phyloP scores from a whole-genome alignment of 2,113 vertebrate species.

The Regulus satrapa region DNA sequence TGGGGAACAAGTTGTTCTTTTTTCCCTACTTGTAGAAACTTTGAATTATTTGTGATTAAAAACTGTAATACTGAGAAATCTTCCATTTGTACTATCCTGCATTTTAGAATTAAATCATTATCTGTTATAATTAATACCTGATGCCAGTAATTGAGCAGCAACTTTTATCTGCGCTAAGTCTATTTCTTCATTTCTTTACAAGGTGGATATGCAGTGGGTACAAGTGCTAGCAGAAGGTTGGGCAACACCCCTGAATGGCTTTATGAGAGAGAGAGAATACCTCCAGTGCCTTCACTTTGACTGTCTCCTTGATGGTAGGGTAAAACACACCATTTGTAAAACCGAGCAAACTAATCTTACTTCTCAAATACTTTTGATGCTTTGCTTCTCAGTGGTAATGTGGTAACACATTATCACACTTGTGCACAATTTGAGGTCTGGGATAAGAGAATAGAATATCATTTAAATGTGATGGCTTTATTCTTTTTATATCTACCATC shows the following conservation, averaged over 20 bases:
- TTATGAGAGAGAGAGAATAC: conserved; percentile 96
- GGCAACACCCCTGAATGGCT: conserved; percentile 95
- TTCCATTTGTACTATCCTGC: not conserved
- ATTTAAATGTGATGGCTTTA: not conserved
- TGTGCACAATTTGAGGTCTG: not conserved
- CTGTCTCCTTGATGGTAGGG: conserved; percentile 92
- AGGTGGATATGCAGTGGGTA: conserved; percentile 99
- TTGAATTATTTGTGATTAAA: not conserved
- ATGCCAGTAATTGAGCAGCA: not conserved
- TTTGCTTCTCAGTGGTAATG: not conserved
- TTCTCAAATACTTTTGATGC: not conserved
- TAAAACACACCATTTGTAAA: not conserved
- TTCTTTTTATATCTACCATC: not conserved
- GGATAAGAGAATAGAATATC: not conserved
- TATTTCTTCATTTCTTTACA: not conserved
- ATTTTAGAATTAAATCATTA: not conserved
- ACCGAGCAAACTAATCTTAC: not conserved
- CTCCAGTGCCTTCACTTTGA: conserved; percentile 98
- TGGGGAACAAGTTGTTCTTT: not conserved
- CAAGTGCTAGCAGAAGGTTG: conserved; percentile 98
- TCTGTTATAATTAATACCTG: not conserved
- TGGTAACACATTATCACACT: not conserved
- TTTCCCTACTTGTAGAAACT: not conserved
- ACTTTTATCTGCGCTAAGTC: not conserved
- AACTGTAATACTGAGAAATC: not conserved